Base-by-base conservation (phyloP, 1,140 invertebrate genomes). In the Melipona quadrifasciata region DNA sequence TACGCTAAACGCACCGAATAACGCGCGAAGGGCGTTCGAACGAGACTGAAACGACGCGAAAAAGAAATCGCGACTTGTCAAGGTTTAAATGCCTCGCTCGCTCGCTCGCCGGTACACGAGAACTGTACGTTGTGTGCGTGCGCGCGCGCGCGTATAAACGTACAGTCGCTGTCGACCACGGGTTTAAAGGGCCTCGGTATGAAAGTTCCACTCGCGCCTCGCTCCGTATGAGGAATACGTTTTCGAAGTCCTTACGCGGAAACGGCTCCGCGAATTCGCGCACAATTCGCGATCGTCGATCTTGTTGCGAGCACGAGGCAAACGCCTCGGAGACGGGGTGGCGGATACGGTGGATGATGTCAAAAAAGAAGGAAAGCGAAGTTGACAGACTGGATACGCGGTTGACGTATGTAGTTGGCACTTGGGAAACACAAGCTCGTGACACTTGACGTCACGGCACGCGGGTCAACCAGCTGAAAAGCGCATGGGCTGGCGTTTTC, bases 401-500 rank as follows among this genome's bases (percentile, higher is more conserved):
- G 68, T 27, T 84, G 86, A 77, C 71, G 74, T 64, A 83, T 84
- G 84, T 68, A 80, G 58, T 61, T 61, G 70, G 71, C 73, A 84
- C 73, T 84, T 65, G 83, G 55, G 75, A 61, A 76, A 77, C 79
- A 81, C 57, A 75, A 21, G 68, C 82, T 73, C 82, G 76, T 82
- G 86, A 86, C 73, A 78, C 39, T 71, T 85, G 83, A 89, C 86
- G 87, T 89, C 87, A 87, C 82, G 55, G 10, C 57, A 80, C 67
- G 77, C 58, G 75, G 47, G 68, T 79, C 31, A 24, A 68, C 34
- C 31, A 31, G 75, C 58, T 58, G 68, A 84, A 80, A 84, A 51
- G 51, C 39, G 75, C 75, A 34, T 55, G 74, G 21, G 31, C 31
- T 39, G 55, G 31, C 27, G 61, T 76, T 39, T 39, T n/a, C 58